phyloP scores from a whole-genome alignment of 2,888 invertebrate species.

The Eristalinus sepulchralis region DNA sequence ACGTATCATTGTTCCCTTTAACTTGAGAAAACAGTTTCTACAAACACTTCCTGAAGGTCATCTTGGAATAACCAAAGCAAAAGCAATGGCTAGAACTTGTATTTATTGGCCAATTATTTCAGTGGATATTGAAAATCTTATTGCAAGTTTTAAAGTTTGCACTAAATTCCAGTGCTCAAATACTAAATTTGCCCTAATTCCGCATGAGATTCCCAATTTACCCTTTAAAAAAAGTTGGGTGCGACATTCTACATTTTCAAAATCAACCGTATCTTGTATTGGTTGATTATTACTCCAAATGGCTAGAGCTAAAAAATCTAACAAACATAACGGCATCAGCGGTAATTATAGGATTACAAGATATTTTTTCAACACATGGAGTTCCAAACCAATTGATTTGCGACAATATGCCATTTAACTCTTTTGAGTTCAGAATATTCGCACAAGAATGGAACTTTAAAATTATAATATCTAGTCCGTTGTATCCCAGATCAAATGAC shows the following conservation, averaged over 20 bases:
- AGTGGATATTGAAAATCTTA: slow-evolving; percentile 19
- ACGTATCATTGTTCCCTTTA: slow-evolving; percentile 33
- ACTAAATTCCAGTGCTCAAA: not conserved
- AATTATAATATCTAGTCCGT: no score
- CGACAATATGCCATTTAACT: slow-evolving; percentile 4
- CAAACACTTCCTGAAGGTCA: slow-evolving; percentile 21
- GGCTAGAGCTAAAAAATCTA: slow-evolving; percentile 4
- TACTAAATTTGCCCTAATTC: not conserved
- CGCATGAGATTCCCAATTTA: not conserved
- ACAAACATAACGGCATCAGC: slow-evolving; percentile 7
- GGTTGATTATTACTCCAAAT: slow-evolving; percentile 31
- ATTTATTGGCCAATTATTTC: slow-evolving; percentile 40
- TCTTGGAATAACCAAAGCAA: slow-evolving; percentile 27
- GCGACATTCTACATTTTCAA: slow-evolving; percentile 2
- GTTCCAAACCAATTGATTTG: not conserved
- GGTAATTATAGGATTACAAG: not conserved
- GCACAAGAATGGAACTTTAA: no score
- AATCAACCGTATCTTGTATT: slow-evolving; percentile 1
- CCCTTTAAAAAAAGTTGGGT: not conserved
- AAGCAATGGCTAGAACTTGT: not conserved
- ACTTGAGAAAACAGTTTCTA: slow-evolving; percentile 13
- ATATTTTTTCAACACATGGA: not conserved
- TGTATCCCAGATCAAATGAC: no score
- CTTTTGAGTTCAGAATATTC: not conserved
- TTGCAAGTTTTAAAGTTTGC: not conserved